Conservation (phyloP, 2,888 invertebrate species). For the Aporophyla lueneburgensis region DNA sequence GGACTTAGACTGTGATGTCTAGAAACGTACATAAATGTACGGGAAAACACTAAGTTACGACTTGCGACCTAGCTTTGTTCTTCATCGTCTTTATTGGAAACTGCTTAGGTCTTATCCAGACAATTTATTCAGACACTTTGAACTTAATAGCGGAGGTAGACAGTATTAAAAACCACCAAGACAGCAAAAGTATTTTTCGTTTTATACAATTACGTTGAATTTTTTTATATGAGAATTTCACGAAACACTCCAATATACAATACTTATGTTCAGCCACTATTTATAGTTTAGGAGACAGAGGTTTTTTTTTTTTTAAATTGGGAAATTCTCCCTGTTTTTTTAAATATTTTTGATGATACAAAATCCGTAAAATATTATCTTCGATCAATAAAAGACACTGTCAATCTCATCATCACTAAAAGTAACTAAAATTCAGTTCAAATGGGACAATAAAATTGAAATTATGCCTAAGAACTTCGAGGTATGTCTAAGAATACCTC, state of each 20-base stretch:
- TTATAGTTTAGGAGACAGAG: not conserved
- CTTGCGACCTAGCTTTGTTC: conserved; percentile 43
- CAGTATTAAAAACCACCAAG: not conserved
- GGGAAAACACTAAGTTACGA: conserved; percentile 46
- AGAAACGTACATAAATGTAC: conserved; percentile 52
- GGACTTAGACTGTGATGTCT: conserved; percentile 65
- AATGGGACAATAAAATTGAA: not conserved
- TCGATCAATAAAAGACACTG: not conserved
- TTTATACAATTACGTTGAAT: not conserved
- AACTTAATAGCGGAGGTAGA: not conserved
- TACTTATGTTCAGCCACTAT: not conserved
- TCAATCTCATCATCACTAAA: not conserved
- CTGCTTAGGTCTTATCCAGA: conserved; percentile 11
- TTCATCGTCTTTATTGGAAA: conserved; percentile 25
- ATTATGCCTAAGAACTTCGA: too few species aligned
- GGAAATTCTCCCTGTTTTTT: not conserved
- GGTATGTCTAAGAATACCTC: too few species aligned
- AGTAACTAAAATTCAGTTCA: not conserved
- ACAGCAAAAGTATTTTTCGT: not conserved
- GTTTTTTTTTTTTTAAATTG: not conserved
- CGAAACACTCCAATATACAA: not conserved
- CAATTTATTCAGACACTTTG: conserved; percentile 28
- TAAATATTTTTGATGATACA: not conserved
- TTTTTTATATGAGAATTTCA: not conserved
- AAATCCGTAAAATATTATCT: not conserved